Conservation (phyloP, 2,888 invertebrate genomes). For the Melanchra persicariae region DNA sequence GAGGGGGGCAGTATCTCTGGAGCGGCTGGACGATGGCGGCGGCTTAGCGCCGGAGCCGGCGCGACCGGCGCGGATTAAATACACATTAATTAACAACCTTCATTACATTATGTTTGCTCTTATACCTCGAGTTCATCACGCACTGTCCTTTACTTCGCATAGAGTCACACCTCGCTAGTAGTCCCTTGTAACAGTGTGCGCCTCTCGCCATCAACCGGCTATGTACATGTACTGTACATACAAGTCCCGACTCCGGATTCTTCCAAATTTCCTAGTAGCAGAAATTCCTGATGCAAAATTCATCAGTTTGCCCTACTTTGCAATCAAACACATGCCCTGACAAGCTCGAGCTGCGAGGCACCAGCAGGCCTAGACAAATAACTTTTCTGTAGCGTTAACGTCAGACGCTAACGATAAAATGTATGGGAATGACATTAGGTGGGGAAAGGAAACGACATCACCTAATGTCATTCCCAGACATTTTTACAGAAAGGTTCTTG, state of each 20-base stretch:
- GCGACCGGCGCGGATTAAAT: conserved; percentile 16
- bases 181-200: not conserved
- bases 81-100: conserved; percentile 33
- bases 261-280: not conserved
- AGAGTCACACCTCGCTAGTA: too few relatives aligned
- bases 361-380: too few relatives aligned
- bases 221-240: too few relatives aligned
- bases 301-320: not conserved
- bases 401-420: too few relatives aligned
- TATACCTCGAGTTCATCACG: not conserved
- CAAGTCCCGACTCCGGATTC: too few relatives aligned
- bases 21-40: conserved; percentile 28
- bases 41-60: conserved; percentile 27
- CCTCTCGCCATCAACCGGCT: too few relatives aligned
- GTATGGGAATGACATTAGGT: too few relatives aligned
- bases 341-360: not conserved
- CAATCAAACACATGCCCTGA: not conserved
- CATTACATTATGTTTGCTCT: conserved; percentile 5
- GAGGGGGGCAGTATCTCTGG: conserved; percentile 2
- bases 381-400: too few relatives aligned
- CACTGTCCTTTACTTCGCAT: not conserved
- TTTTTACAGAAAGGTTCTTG: too few relatives aligned
- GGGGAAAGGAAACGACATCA: too few relatives aligned
- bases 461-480: too few relatives aligned
- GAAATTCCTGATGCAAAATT: not conserved